A percentile compares a stretch with the other conserved stretches of the same genome.
phyloP scores from a whole-genome alignment of 1,140 invertebrate species.

The Bathynomus jamesi region DNA sequence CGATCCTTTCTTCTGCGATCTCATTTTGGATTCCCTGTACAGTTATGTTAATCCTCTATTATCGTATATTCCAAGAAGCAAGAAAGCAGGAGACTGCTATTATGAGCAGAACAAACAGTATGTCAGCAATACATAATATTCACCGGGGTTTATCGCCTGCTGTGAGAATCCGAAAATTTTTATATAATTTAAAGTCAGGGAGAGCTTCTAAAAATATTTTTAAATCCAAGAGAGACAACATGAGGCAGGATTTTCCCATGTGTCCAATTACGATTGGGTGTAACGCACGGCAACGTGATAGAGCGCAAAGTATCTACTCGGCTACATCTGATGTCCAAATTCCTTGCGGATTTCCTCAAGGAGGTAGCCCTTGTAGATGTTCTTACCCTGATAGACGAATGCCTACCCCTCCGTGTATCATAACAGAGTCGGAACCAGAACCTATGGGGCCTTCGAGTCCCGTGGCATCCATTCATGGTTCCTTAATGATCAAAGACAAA shows the following conservation, averaged over 20 bases:
- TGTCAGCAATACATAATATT: neutral
- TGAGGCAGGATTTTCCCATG: neutral
- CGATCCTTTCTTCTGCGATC: constrained; percentile 79
- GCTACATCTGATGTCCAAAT: neutral
- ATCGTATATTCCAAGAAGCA: constrained; percentile 82
- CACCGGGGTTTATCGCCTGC: neutral
- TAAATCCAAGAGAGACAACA: neutral
- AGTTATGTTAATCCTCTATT: constrained; percentile 90
- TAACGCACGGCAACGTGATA: neutral
- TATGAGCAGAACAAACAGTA: constrained; percentile 15
- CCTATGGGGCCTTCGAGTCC: neutral
- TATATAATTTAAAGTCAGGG: neutral
- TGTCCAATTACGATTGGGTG: neutral
- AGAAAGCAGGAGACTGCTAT: constrained; percentile 68
- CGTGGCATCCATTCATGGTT: neutral
- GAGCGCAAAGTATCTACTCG: neutral
- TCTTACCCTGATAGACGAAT: neutral
- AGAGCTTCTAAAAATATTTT: neutral
- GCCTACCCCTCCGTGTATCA: neutral
- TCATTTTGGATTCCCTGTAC: constrained; percentile 92
- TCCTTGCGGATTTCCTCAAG: neutral
- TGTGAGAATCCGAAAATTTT: neutral
- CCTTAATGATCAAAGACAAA: neutral
- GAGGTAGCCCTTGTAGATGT: neutral
- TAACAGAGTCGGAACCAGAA: neutral